Evolutionary conservation across 2,797 vertebrate species (phyloP).

Genomic region (Characodon lateralis): DNA sequence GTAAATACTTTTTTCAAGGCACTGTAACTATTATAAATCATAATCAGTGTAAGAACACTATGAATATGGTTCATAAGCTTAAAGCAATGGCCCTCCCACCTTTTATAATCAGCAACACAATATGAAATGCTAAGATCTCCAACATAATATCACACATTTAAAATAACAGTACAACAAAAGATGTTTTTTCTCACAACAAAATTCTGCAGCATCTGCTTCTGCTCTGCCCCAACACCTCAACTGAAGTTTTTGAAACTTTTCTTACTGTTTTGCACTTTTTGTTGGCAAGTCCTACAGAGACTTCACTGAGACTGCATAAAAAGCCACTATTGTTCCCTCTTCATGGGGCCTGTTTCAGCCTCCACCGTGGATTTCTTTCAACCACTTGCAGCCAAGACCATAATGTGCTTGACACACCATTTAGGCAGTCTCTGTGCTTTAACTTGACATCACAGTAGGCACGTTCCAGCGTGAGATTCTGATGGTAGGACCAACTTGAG

Average conservation of each 20-base stretch:
- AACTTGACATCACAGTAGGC: background rate
- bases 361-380: background rate
- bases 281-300: background rate
- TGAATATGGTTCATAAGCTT: background rate
- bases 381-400: background rate
- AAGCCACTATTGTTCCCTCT: constrained; percentile 1
- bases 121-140: background rate
- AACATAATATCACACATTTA: background rate
- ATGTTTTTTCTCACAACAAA: background rate
- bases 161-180: background rate
- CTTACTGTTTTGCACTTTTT: background rate
- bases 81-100: background rate
- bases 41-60: background rate
- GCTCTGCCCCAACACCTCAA: background rate
- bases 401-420: background rate
- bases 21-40: background rate
- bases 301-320: background rate
- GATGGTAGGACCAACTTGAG: background rate
- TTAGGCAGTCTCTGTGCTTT: background rate
- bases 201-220: background rate
- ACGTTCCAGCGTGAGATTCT: background rate
- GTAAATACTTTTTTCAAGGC: background rate
- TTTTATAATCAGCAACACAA: background rate
- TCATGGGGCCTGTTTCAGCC: background rate
- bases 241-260: background rate